Evolutionary conservation across 2,888 invertebrate genomes (phyloP), one percentile per base, ranked within the genome.

Genomic region (Ellobium chinense): DNA sequence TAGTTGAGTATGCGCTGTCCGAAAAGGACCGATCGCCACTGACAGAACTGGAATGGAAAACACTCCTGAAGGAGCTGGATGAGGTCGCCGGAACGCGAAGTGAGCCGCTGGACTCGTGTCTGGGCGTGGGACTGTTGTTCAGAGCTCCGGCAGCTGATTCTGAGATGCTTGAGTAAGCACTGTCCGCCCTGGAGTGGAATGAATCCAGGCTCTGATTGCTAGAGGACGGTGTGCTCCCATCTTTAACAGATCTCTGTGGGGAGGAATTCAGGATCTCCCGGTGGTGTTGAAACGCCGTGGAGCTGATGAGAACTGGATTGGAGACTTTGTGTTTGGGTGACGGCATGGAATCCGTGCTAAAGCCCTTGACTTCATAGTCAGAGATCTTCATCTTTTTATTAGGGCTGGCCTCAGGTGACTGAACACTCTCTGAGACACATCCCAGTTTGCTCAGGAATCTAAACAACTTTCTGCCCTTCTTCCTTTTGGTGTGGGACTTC

Each of bases 401-500:
- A 4, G 78, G 65, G 63, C 65, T 78, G 36, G 34, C 54, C 12
- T 39, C 27, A 0, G 80, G 66, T 2, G 80, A 80, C n/a, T 21
- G 27, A 18, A 60, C 34, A 27, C 34, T n/a, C 39, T 81, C 83
- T 7, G 80, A 56, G 0, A 83, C 69, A 54, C 78, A 80, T 31
- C 58, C 70, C 27, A 83, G 58, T 29, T 27, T 31, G 62, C 72
- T 77, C 4, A 80, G 75, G 36, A 82, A 65, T 2, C 69, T 31
- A 31, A 83, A 56, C 24, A 72, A 39, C 29, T 56, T 77, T n/a
- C 34, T 62, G 4, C 80, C 83, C 24, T 78, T 80, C 36, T 76
- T 69, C 12, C 80, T 70, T 29, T 72, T 76, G 60, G 77, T 73
- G 56, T 82, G 82, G 18, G 76, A 77, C 73, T 82, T 82, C 63